Evolutionary conservation across 2,113 vertebrate genomes (phyloP).

Genomic region (Chaetorhynchus papuensis): DNA sequence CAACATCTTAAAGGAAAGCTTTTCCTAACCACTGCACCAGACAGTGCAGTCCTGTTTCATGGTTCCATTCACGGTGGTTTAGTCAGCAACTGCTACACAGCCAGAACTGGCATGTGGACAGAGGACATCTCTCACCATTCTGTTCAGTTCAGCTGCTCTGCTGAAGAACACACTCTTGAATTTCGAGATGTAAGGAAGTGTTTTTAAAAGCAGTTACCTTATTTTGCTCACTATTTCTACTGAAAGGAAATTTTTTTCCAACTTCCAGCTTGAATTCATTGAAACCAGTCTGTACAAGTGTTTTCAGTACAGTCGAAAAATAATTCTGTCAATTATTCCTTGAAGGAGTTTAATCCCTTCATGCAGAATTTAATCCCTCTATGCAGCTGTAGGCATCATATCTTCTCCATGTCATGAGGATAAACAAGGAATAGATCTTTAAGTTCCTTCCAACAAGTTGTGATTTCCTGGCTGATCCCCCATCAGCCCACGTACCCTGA

Average conservation of each 20-base stretch:
- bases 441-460: neutral
- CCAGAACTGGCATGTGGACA: neutral
- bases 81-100: neutral
- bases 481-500: rapidly evolving
- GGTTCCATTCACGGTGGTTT: neutral
- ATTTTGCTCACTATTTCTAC: neutral
- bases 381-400: neutral
- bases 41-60: rapidly evolving
- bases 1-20: neutral
- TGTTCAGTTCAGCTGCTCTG: neutral
- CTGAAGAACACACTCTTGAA: neutral
- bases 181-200: neutral
- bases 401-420: neutral
- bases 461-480: neutral
- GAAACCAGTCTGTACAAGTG: neutral
- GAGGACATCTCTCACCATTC: neutral
- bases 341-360: neutral
- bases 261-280: neutral
- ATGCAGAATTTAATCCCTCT: neutral
- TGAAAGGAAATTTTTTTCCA: neutral
- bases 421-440: neutral
- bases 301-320: neutral
- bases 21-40: neutral
- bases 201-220: neutral
- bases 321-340: neutral